Evolutionary conservation across 35 echinoderm and acorn worm species (phyloP), one percentile per base, ranked within the genome.

Genomic region (Eucidaris tribuloides): DNA sequence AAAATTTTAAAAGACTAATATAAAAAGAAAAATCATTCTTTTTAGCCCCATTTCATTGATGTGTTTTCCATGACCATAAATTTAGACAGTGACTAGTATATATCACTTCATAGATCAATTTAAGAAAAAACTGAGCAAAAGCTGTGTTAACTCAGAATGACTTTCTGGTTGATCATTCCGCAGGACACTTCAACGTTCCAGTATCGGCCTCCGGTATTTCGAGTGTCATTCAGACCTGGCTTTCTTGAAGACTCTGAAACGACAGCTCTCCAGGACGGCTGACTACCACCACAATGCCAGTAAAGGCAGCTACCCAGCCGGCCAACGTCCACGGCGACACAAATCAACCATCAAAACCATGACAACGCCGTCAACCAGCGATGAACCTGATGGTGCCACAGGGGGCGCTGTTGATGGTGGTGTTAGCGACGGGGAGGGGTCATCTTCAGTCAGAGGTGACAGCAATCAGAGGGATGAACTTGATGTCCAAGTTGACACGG

Each of bases 241-340:
- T 14, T 83, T 90, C 83, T 42, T 93, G 43, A 99, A 90, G 79
- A 84, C 76, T 45, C 79, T 92, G 3, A 99, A 99, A 58, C 82
- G 71, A 11, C 62, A 86, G 27, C 82, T 99, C 33, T 71, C 46
- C 7, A 49, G 58, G 17, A 83, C 58, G 0, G 90, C 87, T 0
- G 96, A 99, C 79, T 93, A 81, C 49, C 96, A 99, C 82, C 90
- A 99, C 43, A 86, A 80, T 60, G 58, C 84, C 42, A 92, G 90
- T 54, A 78, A 88, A 28, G 78, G 33, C 30, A 66, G 15, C 63
- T 80, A 29, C 37, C 79, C 5, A 31, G 49, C 49, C 60, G 78
- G 13, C 74, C 87, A 45, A 36, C 79, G 31, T 62, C 79, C 11
- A 35, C 63, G 17, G 29, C 42, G 64, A 68, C 81, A 17, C 37